phyloP scores from a whole-genome alignment of 2,113 vertebrate genomes.

The Motacilla tschutschensis region DNA sequence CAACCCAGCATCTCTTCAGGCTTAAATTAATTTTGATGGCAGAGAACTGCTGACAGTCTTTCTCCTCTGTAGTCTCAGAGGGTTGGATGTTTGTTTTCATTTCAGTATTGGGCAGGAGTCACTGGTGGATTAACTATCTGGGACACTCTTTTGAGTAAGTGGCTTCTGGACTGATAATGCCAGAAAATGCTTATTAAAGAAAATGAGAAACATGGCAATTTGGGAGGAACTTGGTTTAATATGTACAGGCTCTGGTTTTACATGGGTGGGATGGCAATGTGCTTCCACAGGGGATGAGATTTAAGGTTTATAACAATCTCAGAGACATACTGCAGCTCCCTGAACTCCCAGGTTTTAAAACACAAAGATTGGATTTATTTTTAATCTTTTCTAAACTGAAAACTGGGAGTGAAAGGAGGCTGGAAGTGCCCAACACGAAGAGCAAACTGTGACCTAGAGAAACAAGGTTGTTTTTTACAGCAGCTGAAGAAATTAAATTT shows the following conservation, averaged over 20 bases:
- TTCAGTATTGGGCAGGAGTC: neutral
- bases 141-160: neutral
- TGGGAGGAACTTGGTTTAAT: neutral
- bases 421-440: neutral
- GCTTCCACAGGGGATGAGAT: neutral
- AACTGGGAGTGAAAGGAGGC: neutral
- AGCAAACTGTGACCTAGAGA: neutral
- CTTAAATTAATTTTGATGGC: neutral
- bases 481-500: neutral
- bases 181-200: slow-evolving; percentile 23
- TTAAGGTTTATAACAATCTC: neutral
- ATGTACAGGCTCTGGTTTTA: neutral
- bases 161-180: neutral
- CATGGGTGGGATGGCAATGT: neutral
- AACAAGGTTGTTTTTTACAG: neutral
- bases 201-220: neutral
- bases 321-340: neutral
- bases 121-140: slow-evolving; percentile 35
- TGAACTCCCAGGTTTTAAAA: neutral
- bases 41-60: neutral
- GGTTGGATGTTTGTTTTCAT: slow-evolving; percentile 4
- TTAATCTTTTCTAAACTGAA: neutral
- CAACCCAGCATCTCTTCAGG: neutral
- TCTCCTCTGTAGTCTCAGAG: neutral
- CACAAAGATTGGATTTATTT: neutral